phyloP scores from a whole-genome alignment of 2,888 invertebrate species.

The Tenthredo amoena region DNA sequence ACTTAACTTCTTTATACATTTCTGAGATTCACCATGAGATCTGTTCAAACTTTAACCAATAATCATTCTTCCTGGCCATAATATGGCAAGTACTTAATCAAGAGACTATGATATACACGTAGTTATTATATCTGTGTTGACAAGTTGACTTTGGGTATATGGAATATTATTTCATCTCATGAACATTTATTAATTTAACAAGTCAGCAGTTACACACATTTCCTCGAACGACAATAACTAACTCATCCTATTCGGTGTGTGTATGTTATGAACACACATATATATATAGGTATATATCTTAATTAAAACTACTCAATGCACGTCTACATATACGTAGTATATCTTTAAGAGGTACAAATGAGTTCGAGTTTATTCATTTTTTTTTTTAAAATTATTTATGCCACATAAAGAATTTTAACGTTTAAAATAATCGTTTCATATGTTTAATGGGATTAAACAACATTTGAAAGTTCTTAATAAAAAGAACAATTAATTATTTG shows the following conservation, averaged over 20 bases:
- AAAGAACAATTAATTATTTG: not conserved
- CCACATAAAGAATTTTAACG: not conserved
- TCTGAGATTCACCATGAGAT: not conserved
- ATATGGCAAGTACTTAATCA: constrained; percentile 36
- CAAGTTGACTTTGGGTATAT: not conserved
- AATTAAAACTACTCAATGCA: not conserved
- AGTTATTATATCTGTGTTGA: constrained; percentile 31
- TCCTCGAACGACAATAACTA: constrained; percentile 39
- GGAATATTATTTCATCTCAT: constrained; percentile 11
- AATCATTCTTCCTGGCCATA: not conserved
- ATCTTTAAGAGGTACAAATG: constrained; percentile 7
- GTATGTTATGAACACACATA: not conserved
- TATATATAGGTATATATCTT: not conserved
- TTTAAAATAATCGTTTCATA: not conserved
- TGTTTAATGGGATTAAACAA: not conserved
- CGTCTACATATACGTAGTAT: not conserved
- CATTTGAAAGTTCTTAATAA: not conserved
- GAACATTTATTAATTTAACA: not conserved
- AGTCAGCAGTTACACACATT: constrained; percentile 13
- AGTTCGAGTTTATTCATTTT: not conserved
- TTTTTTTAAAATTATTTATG: not conserved
- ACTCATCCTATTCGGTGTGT: constrained; percentile 19
- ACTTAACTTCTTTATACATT: not conserved
- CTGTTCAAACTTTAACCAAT: not conserved
- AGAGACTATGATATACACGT: not conserved